phyloP scores from a whole-genome alignment of 2,797 vertebrate genomes.

The Tauraco hartlaubi region DNA sequence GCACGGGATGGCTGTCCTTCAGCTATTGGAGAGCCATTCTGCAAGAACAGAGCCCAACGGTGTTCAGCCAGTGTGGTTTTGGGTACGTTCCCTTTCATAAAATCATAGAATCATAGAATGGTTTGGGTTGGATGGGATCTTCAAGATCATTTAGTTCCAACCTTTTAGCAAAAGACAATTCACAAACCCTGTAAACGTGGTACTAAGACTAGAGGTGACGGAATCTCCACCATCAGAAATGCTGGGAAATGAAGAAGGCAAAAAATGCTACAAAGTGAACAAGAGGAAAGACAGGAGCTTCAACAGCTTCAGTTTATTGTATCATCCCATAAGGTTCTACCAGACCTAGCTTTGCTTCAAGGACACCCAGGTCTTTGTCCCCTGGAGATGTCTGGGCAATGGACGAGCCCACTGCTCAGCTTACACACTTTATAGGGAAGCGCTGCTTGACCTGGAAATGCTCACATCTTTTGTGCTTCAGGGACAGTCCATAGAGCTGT shows the following conservation, averaged over 20 bases:
- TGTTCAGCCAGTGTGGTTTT: not conserved
- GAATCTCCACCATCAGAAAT: not conserved
- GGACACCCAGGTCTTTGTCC: not conserved
- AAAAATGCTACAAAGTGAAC: not conserved
- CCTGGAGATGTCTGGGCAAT: not conserved
- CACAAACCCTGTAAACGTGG: not conserved
- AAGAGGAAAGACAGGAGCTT: not conserved
- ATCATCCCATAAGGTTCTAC: rapidly evolving
- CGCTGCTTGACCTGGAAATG: slow-evolving; percentile 76
- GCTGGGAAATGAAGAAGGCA: not conserved
- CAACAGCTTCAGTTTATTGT: rapidly evolving
- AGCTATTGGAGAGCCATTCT: rapidly evolving
- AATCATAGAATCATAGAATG: no score
- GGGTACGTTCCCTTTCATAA: not conserved
- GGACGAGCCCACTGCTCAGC: slow-evolving; percentile 8
- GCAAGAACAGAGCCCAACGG: rapidly evolving
- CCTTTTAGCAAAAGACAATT: not conserved
- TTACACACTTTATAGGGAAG: not conserved
- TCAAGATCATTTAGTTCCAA: no score
- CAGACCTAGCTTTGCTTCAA: not conserved
- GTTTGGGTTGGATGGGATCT: no score
- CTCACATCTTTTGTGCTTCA: slow-evolving; percentile 87
- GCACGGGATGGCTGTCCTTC: not conserved
- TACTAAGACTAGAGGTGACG: not conserved
- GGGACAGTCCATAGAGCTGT: slow-evolving; percentile 83